Evolutionary conservation across 1,140 invertebrate species (phyloP), one percentile per base, ranked within the genome.

Genomic region (Camponotus pennsylvanicus): DNA sequence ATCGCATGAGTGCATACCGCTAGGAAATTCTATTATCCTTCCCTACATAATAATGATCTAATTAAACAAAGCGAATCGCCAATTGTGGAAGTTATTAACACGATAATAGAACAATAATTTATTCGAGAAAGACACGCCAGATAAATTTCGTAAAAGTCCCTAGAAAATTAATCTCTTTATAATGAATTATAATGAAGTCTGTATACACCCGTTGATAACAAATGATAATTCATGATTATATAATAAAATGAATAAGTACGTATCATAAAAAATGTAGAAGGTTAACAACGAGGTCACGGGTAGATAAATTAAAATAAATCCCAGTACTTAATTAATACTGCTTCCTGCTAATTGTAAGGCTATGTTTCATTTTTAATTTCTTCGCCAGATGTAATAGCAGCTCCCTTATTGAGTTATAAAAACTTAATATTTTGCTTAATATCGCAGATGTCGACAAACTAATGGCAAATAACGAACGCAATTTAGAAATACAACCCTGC

Each of bases 381-480:
- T 75, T 45, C 57, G 40, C 55, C 79, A 75, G 69, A 73, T 83
- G 55, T 83, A 83, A 83, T 75, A 75, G 55, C 42, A 37, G 27
- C 59, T 27, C 27, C 32, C 57, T 75, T 83, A 83, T 73, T 83
- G 55, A 42, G 69, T 57, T 61, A 73, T 83, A 83, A 83, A 83
- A 83, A 83, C 69, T 83, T 83, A 83, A 83, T 83, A 83, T n/a
- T 75, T 61, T 49, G 69, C 79, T 83, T 83, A 83, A 83, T 83
- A 83, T 73, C 79, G 55, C 69, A 83, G 79, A 75, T 61, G 69
- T 83, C 79, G 69, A 61, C 67, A 63, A 83, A 49, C 40, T 83
- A 83, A 83, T 83, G 69, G 79, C 79, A 83, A 83, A 83, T 83
- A 83, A 83, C 69, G 69, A 73, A 63, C 55, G 79, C 32, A 83